A percentile compares a stretch with the other conserved stretches of the same genome.
Evolutionary conservation across 1,140 invertebrate species (phyloP).

Genomic region (Vollenhovia emeryi): DNA sequence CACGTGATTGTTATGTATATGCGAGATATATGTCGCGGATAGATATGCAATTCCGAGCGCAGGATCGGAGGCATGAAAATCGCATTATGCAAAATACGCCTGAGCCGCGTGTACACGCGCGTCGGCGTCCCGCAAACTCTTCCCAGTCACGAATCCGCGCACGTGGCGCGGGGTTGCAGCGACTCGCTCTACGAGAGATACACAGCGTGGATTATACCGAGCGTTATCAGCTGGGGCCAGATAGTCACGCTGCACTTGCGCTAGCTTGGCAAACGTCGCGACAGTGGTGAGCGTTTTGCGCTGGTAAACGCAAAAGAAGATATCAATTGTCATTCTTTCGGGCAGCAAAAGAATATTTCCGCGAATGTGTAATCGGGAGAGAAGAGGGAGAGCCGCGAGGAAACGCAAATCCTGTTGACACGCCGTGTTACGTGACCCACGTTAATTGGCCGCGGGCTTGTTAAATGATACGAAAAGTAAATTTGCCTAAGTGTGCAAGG

Average conservation of each 20-base stretch:
- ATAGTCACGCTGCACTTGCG: not conserved
- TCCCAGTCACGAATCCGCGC: not conserved
- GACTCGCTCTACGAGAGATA: not conserved
- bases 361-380: not conserved
- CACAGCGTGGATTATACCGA: not conserved
- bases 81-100: constrained; percentile 42
- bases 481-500: not conserved
- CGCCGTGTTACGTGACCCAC: not conserved
- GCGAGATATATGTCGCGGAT: not conserved
- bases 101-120: not conserved
- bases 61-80: not conserved
- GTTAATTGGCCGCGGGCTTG: not conserved
- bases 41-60: not conserved
- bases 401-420: not conserved
- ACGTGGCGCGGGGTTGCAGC: not conserved
- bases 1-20: not conserved
- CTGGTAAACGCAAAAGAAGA: not conserved
- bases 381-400: not conserved
- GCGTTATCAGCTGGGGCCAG: constrained; percentile 24
- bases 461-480: not conserved
- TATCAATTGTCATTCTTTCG: not conserved
- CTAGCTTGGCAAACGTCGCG: not conserved
- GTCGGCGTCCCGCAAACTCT: not conserved
- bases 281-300: not conserved
- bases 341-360: not conserved